phyloP scores from a whole-genome alignment of 2,113 vertebrate species.

The Anolis carolinensis region DNA sequence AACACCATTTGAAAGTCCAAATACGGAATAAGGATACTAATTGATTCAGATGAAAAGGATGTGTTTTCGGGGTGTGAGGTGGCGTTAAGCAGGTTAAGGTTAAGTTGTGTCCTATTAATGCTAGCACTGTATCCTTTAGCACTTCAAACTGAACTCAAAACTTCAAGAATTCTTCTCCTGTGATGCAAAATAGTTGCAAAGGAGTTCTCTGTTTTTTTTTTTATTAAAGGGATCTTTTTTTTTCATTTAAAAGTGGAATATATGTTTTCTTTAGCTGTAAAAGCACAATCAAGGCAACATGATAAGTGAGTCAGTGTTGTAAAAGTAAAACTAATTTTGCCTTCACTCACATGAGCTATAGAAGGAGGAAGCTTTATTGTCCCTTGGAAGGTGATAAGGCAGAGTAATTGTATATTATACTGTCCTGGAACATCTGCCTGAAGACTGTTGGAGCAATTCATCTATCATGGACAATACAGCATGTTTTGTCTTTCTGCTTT shows the following conservation, averaged over 20 bases:
- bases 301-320: slow-evolving; percentile 90
- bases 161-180: slow-evolving; percentile 33
- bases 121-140: slow-evolving; percentile 34
- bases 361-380: slow-evolving; percentile 96
- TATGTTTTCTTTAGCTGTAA: slow-evolving; percentile 83
- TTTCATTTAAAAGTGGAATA: slow-evolving; percentile 75
- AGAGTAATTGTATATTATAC: slow-evolving; percentile 99
- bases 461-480: slow-evolving; percentile 87
- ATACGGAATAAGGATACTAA: background rate
- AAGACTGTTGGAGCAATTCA: slow-evolving; percentile 94
- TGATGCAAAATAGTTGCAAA: slow-evolving; percentile 52
- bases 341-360: slow-evolving; percentile 97
- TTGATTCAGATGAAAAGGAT: slow-evolving; percentile 1
- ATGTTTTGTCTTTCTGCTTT: slow-evolving; percentile 84
- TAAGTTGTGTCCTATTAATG: slow-evolving; percentile 38
- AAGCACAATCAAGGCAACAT: slow-evolving; percentile 84
- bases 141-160: background rate
- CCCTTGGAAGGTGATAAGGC: slow-evolving; percentile 98
- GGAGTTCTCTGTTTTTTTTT: slow-evolving; percentile 53
- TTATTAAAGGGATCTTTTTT: slow-evolving; percentile 46
- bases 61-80: background rate
- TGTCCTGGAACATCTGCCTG: slow-evolving; percentile 97
- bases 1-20: background rate
- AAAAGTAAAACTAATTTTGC: slow-evolving; percentile 98
- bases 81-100: slow-evolving; percentile 21